A percentile compares a stretch with the other conserved stretches of the same genome.
Conservation (phyloP, 1,140 invertebrate species). For the Stegodyphus dumicola region DNA sequence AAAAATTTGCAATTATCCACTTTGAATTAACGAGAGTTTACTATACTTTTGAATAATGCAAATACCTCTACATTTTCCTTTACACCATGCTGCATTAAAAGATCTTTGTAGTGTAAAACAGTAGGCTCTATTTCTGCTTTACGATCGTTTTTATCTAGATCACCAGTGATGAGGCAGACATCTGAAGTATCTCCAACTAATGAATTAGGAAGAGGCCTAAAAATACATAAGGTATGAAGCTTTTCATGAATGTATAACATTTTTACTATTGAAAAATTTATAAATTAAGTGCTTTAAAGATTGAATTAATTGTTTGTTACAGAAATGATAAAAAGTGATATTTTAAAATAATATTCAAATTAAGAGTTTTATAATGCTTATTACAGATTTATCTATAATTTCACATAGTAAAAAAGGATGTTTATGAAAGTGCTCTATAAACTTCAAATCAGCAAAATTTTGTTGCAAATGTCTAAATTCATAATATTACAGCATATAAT, state of each 20-base stretch:
- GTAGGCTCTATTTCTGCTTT: conserved; percentile 47
- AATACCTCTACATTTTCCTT: conserved; percentile 12
- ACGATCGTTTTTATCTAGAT: conserved; percentile 43
- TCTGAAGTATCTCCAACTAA: conserved; percentile 13
- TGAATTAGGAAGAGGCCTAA: conserved; percentile 27
- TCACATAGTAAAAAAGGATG: background rate
- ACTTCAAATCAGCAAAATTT: background rate
- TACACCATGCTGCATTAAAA: conserved; percentile 20
- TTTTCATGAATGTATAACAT: too few relatives aligned
- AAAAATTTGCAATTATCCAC: background rate
- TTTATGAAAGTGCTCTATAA: background rate
- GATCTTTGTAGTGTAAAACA: conserved; percentile 47
- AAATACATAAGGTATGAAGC: background rate
- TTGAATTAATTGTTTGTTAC: background rate
- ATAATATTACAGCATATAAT: too few relatives aligned
- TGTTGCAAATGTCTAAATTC: too few relatives aligned
- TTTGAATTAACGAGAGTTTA: background rate
- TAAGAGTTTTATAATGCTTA: background rate
- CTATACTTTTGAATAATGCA: background rate
- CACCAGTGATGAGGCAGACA: conserved; percentile 52
- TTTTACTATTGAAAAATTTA: background rate
- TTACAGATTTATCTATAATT: background rate
- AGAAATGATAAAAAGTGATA: background rate
- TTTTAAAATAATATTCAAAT: background rate
- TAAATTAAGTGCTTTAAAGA: background rate